Evolutionary conservation across 2,797 vertebrate species (phyloP).

Genomic region (Astyanax mexicanus): DNA sequence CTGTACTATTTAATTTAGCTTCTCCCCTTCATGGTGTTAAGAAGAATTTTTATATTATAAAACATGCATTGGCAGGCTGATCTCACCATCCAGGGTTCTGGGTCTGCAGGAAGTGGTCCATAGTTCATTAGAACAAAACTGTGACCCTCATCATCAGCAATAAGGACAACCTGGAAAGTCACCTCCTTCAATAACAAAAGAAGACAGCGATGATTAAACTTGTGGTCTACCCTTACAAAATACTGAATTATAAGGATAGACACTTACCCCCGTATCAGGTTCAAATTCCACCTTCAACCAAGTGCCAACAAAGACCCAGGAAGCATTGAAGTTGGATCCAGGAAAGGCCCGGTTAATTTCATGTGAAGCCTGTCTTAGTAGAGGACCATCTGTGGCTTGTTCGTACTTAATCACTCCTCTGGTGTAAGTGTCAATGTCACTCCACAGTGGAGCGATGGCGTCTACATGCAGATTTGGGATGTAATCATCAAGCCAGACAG

Average conservation of each 20-base stretch:
- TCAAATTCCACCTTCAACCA: not conserved
- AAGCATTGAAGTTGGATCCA: not conserved
- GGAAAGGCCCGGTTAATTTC: constrained; percentile 23
- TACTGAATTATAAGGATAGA: not conserved
- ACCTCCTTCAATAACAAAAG: not conserved
- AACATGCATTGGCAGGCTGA: too few relatives aligned
- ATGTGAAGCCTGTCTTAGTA: not conserved
- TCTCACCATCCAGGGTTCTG: constrained; percentile 10
- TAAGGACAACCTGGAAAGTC: constrained; percentile 5
- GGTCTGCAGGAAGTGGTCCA: not conserved
- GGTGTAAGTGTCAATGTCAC: not conserved
- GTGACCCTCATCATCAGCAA: not conserved
- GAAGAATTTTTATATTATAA: not conserved
- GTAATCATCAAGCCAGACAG: not conserved
- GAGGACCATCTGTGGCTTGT: not conserved
- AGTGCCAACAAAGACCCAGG: constrained; percentile 23
- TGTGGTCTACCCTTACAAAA: not conserved
- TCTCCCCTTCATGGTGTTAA: too few relatives aligned
- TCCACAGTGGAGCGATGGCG: constrained; percentile 43
- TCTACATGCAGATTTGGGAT: not conserved
- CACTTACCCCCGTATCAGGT: not conserved
- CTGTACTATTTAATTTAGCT: too few relatives aligned
- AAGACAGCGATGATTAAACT: not conserved
- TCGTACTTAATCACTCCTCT: constrained; percentile 20
- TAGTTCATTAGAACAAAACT: constrained; percentile 25